phyloP scores from a whole-genome alignment of 2,113 vertebrate genomes.

The Elanoides forficatus region DNA sequence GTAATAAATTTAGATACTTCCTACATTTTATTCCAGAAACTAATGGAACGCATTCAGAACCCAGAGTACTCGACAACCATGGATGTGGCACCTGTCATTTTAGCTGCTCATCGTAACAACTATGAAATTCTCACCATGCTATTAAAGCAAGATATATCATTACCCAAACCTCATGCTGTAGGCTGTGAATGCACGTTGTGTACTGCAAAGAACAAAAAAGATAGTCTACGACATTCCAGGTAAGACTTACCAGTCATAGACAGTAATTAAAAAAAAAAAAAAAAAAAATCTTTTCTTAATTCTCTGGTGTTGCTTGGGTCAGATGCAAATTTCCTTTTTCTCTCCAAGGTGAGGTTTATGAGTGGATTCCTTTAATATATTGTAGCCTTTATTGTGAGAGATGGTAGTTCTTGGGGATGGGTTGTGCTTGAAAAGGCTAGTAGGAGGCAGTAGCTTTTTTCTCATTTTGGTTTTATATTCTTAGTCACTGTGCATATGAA shows the following conservation, averaged over 20 bases:
- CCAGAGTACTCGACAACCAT: slow-evolving; percentile 98
- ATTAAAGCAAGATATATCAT: slow-evolving; percentile 95
- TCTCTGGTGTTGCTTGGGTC: background rate
- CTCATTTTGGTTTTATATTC: background rate
- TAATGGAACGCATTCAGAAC: slow-evolving; percentile 98
- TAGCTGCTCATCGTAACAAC: slow-evolving; percentile 98
- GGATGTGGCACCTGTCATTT: slow-evolving; percentile 97
- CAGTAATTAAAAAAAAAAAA: background rate
- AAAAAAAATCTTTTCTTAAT: background rate
- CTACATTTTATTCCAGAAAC: slow-evolving; percentile 81
- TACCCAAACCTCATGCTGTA: slow-evolving; percentile 95
- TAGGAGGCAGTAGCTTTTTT: background rate
- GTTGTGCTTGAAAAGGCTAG: background rate
- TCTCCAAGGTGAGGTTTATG: background rate
- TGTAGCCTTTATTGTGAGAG: background rate
- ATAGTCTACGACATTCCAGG: slow-evolving; percentile 97
- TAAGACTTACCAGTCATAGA: slow-evolving; percentile 11
- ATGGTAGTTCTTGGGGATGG: background rate
- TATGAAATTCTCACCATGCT: slow-evolving; percentile 99
- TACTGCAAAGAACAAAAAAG: slow-evolving; percentile 98
- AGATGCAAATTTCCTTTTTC: background rate
- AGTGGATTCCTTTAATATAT: background rate
- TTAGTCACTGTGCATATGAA: background rate
- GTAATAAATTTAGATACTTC: slow-evolving; percentile 31
- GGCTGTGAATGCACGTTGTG: slow-evolving; percentile 97